Evolutionary conservation across 92 coral and sea anemone species (phyloP).

Genomic region (Epizoanthus ramosus): DNA sequence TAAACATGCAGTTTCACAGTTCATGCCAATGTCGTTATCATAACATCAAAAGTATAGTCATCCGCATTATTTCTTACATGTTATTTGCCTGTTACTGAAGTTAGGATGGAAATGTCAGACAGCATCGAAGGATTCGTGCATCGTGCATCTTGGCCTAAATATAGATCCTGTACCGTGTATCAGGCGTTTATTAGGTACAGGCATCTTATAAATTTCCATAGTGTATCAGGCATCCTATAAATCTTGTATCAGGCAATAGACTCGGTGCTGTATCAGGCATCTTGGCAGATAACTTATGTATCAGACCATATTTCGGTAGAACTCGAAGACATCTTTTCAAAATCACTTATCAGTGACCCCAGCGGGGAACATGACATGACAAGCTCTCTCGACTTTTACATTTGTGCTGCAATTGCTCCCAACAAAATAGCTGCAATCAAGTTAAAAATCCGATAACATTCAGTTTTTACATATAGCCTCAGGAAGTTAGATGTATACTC

Average conservation of each 20-base stretch:
- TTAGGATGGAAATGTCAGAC: too few relatives aligned
- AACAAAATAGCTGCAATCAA: conserved; percentile 3
- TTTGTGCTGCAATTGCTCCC: conserved; percentile 14
- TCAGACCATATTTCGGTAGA: conserved; percentile 1
- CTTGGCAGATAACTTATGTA: not conserved
- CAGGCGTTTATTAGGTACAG: conserved; percentile 7
- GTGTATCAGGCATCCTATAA: conserved; percentile 8
- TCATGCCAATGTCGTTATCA: conserved; percentile 13
- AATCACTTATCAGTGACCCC: not conserved
- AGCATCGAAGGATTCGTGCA: too few relatives aligned
- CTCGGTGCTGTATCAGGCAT: conserved; percentile 10
- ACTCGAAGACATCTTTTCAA: too few relatives aligned
- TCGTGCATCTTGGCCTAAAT: too few relatives aligned
- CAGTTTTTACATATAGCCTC: conserved; percentile 10
- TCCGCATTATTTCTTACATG: conserved; percentile 11
- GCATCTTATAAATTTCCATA: too few relatives aligned
- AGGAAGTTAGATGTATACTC: conserved; percentile 17
- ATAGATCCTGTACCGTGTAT: conserved; percentile 11
- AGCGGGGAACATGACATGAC: conserved; percentile 12
- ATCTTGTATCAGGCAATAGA: conserved; percentile 12
- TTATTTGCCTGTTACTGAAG: conserved; percentile 16
- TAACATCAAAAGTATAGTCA: conserved; percentile 12
- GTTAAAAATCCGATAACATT: too few relatives aligned
- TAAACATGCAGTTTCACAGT: conserved; percentile 10
- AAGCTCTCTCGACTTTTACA: conserved; percentile 7